phyloP scores from a whole-genome alignment of 2,888 invertebrate genomes.

The Villa cingulata region DNA sequence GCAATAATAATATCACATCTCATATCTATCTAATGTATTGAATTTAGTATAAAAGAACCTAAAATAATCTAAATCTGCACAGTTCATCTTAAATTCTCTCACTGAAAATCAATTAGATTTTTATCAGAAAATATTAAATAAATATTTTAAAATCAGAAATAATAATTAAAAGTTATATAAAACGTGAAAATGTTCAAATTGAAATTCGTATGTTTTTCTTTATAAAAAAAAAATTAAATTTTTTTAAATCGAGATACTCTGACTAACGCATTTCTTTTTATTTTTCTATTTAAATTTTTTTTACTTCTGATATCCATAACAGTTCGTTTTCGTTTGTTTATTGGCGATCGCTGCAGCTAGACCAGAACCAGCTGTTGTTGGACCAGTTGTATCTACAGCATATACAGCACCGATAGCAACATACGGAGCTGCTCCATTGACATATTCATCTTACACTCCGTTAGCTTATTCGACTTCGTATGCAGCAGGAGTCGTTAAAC shows the following conservation, averaged over 20 bases:
- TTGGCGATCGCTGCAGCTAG: conserved; percentile 41
- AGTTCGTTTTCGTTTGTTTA: conserved; percentile 40
- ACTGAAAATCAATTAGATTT: conserved; percentile 9
- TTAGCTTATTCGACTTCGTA: conserved; percentile 11
- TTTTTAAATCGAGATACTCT: no score
- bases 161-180: no score
- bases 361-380: conserved; percentile 26
- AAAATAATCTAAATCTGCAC: conserved; percentile 14
- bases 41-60: conserved; percentile 20
- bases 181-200: conserved; percentile 37
- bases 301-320: no score
- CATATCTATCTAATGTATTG: not conserved
- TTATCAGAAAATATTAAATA: conserved; percentile 10
- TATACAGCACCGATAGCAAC: conserved; percentile 17
- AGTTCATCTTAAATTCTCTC: conserved; percentile 17
- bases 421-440: conserved; percentile 19
- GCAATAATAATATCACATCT: not conserved
- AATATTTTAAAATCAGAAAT: no score
- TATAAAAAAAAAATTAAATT: not conserved
- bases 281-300: conserved; percentile 18
- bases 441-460: conserved; percentile 1
- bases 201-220: not conserved
- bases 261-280: not conserved
- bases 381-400: conserved; percentile 18
- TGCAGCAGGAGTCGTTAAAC: not conserved